phyloP scores from a whole-genome alignment of 2,888 invertebrate species.

The Caenorhabditis sp. region DNA sequence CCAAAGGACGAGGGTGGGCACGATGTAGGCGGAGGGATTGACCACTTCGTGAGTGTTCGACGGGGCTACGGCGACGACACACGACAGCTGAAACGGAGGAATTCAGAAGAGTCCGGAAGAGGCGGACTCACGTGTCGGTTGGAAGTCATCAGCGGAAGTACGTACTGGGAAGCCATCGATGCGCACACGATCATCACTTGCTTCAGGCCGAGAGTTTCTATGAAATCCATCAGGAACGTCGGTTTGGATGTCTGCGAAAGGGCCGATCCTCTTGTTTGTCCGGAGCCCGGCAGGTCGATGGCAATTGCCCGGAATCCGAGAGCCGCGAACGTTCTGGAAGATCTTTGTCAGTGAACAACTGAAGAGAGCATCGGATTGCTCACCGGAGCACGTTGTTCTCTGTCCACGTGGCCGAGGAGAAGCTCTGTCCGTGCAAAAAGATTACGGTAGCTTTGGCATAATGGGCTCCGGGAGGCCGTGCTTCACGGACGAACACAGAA shows the following conservation, averaged over 20 bases:
- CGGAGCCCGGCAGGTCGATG: constrained; percentile 66
- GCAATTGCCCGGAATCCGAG: constrained; percentile 67
- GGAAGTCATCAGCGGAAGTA: constrained; percentile 61
- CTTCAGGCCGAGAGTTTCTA: constrained; percentile 59
- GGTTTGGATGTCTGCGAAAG: constrained; percentile 55
- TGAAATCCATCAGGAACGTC: constrained; percentile 56
- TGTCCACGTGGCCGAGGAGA: constrained; percentile 64
- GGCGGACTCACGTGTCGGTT: constrained; percentile 34
- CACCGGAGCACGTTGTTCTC: constrained; percentile 59
- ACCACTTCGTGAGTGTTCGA: constrained; percentile 67
- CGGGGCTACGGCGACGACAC: constrained; percentile 67
- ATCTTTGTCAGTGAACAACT: not conserved
- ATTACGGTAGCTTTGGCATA: constrained; percentile 65
- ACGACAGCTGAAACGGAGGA: constrained; percentile 44
- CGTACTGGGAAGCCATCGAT: constrained; percentile 68
- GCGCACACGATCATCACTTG: constrained; percentile 66
- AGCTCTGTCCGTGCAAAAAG: constrained; percentile 68
- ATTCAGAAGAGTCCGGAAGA: not conserved
- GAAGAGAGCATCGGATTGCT: not conserved
- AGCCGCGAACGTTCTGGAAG: constrained; percentile 58
- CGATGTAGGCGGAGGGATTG: constrained; percentile 50
- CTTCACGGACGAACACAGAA: constrained; percentile 64
- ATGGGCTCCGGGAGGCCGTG: constrained; percentile 63
- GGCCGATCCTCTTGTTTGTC: constrained; percentile 58
- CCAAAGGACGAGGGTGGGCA: constrained; percentile 66